These are phyloP conservation scores for Porites evermanni DNA, from an alignment of 92 coral and sea anemone species.

Conservation along the genomic window DNA sequence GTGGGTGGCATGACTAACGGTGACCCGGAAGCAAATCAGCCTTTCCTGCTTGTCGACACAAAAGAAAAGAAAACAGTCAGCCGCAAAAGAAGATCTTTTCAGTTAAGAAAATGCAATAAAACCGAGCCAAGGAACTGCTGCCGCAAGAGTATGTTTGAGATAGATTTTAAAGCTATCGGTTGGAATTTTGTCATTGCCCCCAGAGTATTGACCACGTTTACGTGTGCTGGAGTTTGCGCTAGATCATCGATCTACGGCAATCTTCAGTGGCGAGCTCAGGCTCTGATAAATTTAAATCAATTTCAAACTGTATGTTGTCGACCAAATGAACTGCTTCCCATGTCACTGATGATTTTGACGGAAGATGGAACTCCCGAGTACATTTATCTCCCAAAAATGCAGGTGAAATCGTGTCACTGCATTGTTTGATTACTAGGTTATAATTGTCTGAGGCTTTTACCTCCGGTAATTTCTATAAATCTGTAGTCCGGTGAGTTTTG, in stretches of 20 bases:
- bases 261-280: not conserved
- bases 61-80: not conserved
- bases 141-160: not conserved
- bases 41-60: conserved; percentile 22
- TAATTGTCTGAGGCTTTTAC: not conserved
- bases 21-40: not conserved
- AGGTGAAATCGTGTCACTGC: conserved; percentile 14
- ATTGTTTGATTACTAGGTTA: not conserved
- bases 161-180: not conserved
- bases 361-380: not conserved
- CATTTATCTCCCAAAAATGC: not conserved
- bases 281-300: not conserved
- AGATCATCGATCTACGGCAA: not conserved
- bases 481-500: no score
- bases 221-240: conserved; percentile 24
- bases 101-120: not conserved
- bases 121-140: conserved; percentile 9
- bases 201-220: not conserved
- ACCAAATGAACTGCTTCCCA: not conserved
- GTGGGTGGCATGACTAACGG: not conserved
- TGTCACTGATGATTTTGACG: not conserved
- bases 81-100: not conserved
- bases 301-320: not conserved
- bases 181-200: conserved; percentile 22
- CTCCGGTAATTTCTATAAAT: not conserved